Evolutionary conservation across 2,888 invertebrate genomes (phyloP), one percentile per base, ranked within the genome.

Genomic region (Coelopa pilipes): DNA sequence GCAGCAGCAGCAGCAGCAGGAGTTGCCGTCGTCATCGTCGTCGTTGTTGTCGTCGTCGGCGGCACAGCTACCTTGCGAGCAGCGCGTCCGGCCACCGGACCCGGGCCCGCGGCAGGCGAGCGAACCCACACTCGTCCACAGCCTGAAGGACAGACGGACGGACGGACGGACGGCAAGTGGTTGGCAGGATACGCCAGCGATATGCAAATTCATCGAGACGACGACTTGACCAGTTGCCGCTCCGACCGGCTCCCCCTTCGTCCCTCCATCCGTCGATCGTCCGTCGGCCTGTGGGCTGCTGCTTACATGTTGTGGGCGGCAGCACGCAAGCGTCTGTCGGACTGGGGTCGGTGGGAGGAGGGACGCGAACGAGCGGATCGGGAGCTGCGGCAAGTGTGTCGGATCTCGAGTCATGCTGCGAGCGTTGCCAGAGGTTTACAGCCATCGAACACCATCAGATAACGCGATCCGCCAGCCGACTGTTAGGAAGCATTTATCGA

Each of bases 291-390:
- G 34, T 34, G 34, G 34, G 34, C 7, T 24, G 68, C 53, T 69
- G 71, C 70, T 76, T 75, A 74, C 74, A 73, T 76, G 75, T 80
- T 76, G 80, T 80, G 80, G 80, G 80, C 80, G 80, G 76, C 73
- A 76, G 74, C 77, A 78, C 78, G 75, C 76, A 66, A 66, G 19
- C 24, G 24, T 47, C n/a, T 34, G 45, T 46, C 13, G 19, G 24
- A 34, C 24, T 60, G 53, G 53, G 24, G 34, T 9, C 17, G 55
- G 66, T 21, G 19, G 50, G 50, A 50, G 17, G 50, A 12, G 17
- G 66, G 13, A 19, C 3, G 15, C 11, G n/a, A 50, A 11, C n/a
- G 10, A 21, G 24, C 24, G 34, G 21, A 66, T 34, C 34, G 34
- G 34, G 34, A 34, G 34, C 34, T 34, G 34, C 34, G 34, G 49